Base-by-base conservation (phyloP, 2,888 invertebrate genomes). In the Hemicrepidius hirtus region DNA sequence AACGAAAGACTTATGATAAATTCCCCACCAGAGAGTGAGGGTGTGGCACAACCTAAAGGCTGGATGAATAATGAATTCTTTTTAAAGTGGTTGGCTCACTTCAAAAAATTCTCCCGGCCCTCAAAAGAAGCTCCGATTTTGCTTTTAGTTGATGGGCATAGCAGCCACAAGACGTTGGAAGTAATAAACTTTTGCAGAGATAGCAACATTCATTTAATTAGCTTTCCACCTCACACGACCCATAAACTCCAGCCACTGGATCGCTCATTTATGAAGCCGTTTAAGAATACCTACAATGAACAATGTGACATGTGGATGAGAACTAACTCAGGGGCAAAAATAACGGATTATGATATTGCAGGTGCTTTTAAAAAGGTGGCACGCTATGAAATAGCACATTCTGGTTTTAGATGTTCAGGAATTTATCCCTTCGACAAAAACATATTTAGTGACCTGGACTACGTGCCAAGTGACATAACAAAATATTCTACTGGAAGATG, bases 171-270 rank as follows among this genome's bases (percentile, higher is more conserved):
- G 13, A 12, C 12, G 10, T 21, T 40, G 37, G 60, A n/a, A 13
- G 57, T 13, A 13, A 57, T 57, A 57, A 9, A 28, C 1, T 57
- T 21, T 32, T 20, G 7, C 5, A n/a, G 32, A 16, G 35, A 32
- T 35, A 4, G 35, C 13, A 7, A 40, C 41, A 62, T 62, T 62
- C 44, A 62, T 62, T 16, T 62, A 24, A 10, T 62, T 5, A 44
- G 57, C 35, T 16, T 18, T 5, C 62, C 44, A 44, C 44, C 62
- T n/a, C n/a, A n/a, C n/a, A n/a, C n/a, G n/a, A n/a, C n/a, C n/a
- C n/a, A n/a, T n/a, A n/a, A n/a, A n/a, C 20, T 41, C 3, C 62
- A 62, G 13, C 62, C 62, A 5, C 20, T 62, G 9, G 44, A 62
- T 10, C 5, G 21, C 3, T 24, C 5, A 5, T 21, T 62, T 41